Percentiles rank a stretch among this genome's conserved stretches.
Conservation (phyloP, 2,113 vertebrate species). For the Scartelaos histophorus region DNA sequence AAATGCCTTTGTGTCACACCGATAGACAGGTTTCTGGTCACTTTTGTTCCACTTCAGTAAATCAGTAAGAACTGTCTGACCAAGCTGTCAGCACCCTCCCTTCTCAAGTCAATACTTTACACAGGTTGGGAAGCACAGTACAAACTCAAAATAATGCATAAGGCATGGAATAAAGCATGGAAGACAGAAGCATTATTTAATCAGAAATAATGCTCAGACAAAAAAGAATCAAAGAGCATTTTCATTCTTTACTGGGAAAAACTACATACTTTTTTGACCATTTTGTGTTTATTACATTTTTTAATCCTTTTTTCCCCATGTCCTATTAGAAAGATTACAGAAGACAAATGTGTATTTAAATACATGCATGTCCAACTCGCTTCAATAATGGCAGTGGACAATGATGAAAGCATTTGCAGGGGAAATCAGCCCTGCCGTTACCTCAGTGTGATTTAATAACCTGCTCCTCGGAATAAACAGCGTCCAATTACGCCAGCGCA, state of each 20-base stretch:
- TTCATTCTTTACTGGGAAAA: no score
- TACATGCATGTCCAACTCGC: slow-evolving; percentile 21
- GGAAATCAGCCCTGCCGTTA: slow-evolving; percentile 64
- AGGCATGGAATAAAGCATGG: background rate
- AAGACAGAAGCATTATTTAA: background rate
- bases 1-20: slow-evolving; percentile 66
- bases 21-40: slow-evolving; percentile 62
- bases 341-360: background rate
- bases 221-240: background rate
- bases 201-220: background rate
- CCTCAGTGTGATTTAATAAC: slow-evolving; percentile 76
- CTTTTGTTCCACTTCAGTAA: slow-evolving; percentile 31
- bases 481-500: slow-evolving; percentile 73
- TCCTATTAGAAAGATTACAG: background rate
- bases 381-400: slow-evolving; percentile 56
- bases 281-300: background rate
- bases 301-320: background rate
- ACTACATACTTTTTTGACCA: background rate
- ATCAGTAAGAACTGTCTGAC: slow-evolving; percentile 15
- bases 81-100: slow-evolving; percentile 16
- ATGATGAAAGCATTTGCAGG: slow-evolving; percentile 63
- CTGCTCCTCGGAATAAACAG: slow-evolving; percentile 76
- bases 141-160: slow-evolving; percentile 2
- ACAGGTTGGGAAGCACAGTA: background rate
- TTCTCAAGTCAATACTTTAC: slow-evolving; percentile 24